These are phyloP conservation scores for Struthidea cinerea DNA, from an alignment of 2,113 vertebrate genomes.

Conservation along the genomic window DNA sequence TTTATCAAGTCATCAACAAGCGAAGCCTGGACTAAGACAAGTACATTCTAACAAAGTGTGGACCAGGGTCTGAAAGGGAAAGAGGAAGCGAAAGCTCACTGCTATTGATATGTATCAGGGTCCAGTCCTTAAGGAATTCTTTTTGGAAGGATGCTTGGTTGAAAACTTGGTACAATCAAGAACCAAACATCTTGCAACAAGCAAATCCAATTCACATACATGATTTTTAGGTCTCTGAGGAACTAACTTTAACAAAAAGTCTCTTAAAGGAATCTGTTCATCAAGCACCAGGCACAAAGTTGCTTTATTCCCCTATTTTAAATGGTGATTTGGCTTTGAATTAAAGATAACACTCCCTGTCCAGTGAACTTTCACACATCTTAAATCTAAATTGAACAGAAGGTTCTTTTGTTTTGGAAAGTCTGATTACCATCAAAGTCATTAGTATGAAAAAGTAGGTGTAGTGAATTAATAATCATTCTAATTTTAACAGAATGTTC, in stretches of 20 bases:
- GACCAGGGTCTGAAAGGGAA: not conserved
- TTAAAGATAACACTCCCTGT: not conserved
- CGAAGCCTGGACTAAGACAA: not conserved
- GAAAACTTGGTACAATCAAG: not conserved
- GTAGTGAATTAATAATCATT: not conserved
- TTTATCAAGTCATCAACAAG: not conserved
- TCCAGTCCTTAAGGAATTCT: not conserved
- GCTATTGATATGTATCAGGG: not conserved
- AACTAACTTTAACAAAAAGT: not conserved
- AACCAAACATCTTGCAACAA: not conserved
- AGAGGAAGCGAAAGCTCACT: not conserved
- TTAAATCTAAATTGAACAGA: not conserved
- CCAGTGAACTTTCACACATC: not conserved
- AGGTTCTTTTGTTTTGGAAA: not conserved
- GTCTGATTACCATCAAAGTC: not conserved
- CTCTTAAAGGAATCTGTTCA: not conserved
- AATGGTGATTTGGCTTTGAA: not conserved
- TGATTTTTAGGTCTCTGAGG: not conserved
- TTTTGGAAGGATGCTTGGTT: not conserved
- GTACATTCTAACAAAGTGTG: not conserved
- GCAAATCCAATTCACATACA: not conserved
- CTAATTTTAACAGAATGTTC: not conserved
- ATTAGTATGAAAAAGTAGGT: not conserved
- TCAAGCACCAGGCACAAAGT: not conserved
- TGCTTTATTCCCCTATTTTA: not conserved